Base-by-base conservation (phyloP, 2,113 vertebrate genomes). In the Ptychochromis oligacanthus region DNA sequence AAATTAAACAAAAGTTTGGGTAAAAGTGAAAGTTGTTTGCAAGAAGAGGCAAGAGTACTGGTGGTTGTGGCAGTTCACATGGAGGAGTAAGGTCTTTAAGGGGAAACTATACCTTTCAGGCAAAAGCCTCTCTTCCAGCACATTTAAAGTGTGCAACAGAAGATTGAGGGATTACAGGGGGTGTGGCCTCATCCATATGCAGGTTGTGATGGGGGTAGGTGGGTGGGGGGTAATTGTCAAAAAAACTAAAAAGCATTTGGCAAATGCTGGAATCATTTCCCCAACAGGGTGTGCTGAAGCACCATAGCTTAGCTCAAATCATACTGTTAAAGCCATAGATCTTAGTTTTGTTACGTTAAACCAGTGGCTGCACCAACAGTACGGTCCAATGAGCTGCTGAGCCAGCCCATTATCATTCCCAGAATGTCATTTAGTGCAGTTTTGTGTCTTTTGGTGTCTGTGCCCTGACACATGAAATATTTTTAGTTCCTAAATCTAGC, bases 1-100 rank as follows among this genome's bases (percentile, higher is more conserved):
- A 43, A 70, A 74, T 87, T 81, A 86, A 93, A 89, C 83, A n/a
- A 90, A 92, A 89, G 75, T 88, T 78, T 55, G 24, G 65, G 15
- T 46, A 14, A 67, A 76, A 59, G 75, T 59, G 17, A 43, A 26
- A 43, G 54, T 52, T 6, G 64, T 67, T 70, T 70, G 18, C 5
- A 70, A 49, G 14, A 70, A 67, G 17, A 75, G 80, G 2, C 22
- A 70, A 77, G 14, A 77, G 78, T 2, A 4, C 26, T 11, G 17
- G 8, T 62, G 62, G 65, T 75, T 28, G n/a, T 55, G 59, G 74
- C 36, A 34, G 78, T 65, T 81, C 22, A 75, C 58, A 20, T 34
- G 75, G 58, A 80, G 40, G 54, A 80, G 80, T 70, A 20, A 58
- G 13, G 43, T 77, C 22, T 60, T 11, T 28, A 38, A 64, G 5